Evolutionary conservation across 1,140 invertebrate species (phyloP).

Genomic region (Hylaeus anthracinus): DNA sequence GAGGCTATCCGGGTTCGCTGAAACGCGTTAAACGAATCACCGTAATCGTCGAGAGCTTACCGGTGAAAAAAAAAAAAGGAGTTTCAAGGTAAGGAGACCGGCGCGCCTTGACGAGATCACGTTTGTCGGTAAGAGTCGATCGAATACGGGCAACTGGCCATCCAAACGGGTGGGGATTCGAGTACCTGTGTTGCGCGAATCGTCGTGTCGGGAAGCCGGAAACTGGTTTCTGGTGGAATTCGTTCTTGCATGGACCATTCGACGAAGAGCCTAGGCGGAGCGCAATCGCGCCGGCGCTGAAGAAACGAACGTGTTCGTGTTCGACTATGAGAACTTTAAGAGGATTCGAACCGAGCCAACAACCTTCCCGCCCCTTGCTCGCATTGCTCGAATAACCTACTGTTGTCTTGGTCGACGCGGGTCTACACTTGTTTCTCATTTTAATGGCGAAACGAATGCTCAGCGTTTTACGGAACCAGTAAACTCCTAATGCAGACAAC

Average conservation of each 20-base stretch:
- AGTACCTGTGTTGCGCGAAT: slow-evolving; percentile 24
- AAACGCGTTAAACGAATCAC: slow-evolving; percentile 7
- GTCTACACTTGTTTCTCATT: neutral
- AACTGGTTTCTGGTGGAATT: slow-evolving; percentile 53
- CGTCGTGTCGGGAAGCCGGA: slow-evolving; percentile 52
- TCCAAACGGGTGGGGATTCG: slow-evolving; percentile 26
- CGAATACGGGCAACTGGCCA: slow-evolving; percentile 13
- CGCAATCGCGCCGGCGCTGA: no score
- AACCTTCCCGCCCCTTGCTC: neutral
- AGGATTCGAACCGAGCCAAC: neutral
- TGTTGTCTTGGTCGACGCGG: slow-evolving; percentile 4
- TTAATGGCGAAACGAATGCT: neutral
- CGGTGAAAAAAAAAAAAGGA: neutral
- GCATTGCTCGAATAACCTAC: slow-evolving; percentile 16
- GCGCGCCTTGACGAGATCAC: slow-evolving; percentile 48
- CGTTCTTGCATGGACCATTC: slow-evolving; percentile 29
- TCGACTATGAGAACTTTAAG: slow-evolving; percentile 20
- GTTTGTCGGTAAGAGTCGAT: slow-evolving; percentile 52
- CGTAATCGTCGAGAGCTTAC: neutral
- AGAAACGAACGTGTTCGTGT: neutral
- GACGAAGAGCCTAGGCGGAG: neutral
- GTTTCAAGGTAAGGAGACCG: slow-evolving; percentile 17
- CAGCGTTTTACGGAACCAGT: neutral
- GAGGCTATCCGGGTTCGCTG: neutral
- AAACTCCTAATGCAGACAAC: neutral